Evolutionary conservation across 1,140 invertebrate species (phyloP), one percentile per base, ranked within the genome.

Genomic region (Drosophila nikananu): DNA sequence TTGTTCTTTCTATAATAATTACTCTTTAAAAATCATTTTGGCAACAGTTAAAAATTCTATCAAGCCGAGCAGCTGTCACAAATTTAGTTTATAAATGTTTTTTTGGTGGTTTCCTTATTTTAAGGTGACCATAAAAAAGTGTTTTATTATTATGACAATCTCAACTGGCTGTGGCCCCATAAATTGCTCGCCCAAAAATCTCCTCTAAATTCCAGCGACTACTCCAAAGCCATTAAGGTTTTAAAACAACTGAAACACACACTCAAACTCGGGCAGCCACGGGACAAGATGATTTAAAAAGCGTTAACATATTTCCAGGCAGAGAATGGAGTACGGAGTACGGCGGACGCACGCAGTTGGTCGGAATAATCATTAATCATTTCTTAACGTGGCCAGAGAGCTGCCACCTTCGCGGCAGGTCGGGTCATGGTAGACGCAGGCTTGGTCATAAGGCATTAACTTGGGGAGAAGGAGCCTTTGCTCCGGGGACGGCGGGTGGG

Each of bases 341-440:
- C 25, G 41, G 62, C 55, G 59, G 70, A 66, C 64, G 64, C 70
- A 90, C 77, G 60, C 81, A 89, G 73, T 71, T 80, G 66, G 49
- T 44, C 57, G 74, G 81, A 84, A 90, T 86, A 86, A 84, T 81
- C 84, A 89, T 89, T 89, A 89, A 89, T 89, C 84, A 90, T 89
- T 89, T 80, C 65, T 76, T 89, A 86, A 89, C 80, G 70, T 74
- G 80, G 70, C 78, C 63, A 57, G 65, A 84, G 89, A 90, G 59
- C 89, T 89, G 32, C 9, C 54, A 57, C 54, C 54, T 57, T 57
- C 21, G 72, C 44, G 66, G 41, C 71, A 49, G 71, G 78, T 81
- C 68, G 39, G 21, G 27, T 49, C 37, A n/a, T 19, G 27, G 7
- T 73, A 49, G 48, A 25, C 37, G 25, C 25, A 13, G 49, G 39